Percentiles rank a stretch among this genome's conserved stretches.
phyloP scores from a whole-genome alignment of 2,113 vertebrate species.

The Dissostichus mawsoni region DNA sequence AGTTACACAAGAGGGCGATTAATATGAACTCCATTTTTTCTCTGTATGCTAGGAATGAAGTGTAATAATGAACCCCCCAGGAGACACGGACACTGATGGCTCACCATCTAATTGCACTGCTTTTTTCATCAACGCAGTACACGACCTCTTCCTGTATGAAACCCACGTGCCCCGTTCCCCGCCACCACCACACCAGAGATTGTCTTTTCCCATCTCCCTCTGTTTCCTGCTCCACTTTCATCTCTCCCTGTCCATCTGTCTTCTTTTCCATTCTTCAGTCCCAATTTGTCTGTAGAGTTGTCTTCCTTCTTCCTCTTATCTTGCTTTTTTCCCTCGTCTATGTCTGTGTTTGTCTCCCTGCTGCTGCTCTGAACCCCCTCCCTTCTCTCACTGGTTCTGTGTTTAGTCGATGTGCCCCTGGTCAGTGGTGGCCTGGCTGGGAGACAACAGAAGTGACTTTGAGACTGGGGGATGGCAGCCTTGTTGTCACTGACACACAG shows the following conservation, averaged over 20 bases:
- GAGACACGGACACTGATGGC: slow-evolving; percentile 80
- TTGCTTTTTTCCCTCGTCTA: slow-evolving; percentile 33
- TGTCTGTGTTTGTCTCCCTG: slow-evolving; percentile 30
- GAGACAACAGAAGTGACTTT: slow-evolving; percentile 82
- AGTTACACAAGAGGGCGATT: slow-evolving; percentile 79
- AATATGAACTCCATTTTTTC: slow-evolving; percentile 72
- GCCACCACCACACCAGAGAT: slow-evolving; percentile 54
- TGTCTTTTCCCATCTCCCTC: slow-evolving; percentile 41
- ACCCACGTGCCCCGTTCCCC: slow-evolving; percentile 51
- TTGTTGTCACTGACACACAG: slow-evolving; percentile 69
- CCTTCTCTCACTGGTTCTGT: slow-evolving; percentile 58
- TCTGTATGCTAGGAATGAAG: slow-evolving; percentile 70
- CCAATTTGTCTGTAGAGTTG: slow-evolving; percentile 19
- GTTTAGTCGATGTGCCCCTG: slow-evolving; percentile 72
- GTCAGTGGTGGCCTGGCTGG: slow-evolving; percentile 74
- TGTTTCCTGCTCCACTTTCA: slow-evolving; percentile 48
- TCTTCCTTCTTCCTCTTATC: slow-evolving; percentile 16
- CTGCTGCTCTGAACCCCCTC: slow-evolving; percentile 34
- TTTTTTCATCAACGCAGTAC: slow-evolving; percentile 80
- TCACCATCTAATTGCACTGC: slow-evolving; percentile 82
- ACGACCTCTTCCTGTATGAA: slow-evolving; percentile 77
- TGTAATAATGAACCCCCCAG: slow-evolving; percentile 78
- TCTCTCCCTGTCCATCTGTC: slow-evolving; percentile 35
- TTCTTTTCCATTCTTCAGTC: slow-evolving; percentile 31
- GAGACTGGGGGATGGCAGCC: slow-evolving; percentile 72